Base-by-base conservation (phyloP, 2,797 vertebrate genomes). In the Otolemur crassicaudatus region DNA sequence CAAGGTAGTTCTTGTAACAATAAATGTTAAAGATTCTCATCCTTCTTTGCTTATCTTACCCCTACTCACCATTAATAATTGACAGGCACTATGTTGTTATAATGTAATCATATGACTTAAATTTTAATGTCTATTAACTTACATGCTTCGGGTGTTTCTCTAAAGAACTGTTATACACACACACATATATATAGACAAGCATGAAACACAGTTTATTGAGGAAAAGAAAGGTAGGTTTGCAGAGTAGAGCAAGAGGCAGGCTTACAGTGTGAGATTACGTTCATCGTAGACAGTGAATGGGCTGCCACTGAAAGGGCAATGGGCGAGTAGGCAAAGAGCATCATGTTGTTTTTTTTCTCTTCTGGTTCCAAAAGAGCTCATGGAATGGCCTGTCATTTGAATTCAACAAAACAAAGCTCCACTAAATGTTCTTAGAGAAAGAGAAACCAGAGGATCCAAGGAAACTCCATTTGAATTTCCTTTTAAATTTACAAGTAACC, bases 101-200 rank as follows among this genome's bases (percentile, higher is more conserved):
- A 95, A 87, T 94, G 75, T 93, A 92, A 95, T 81, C 92, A 37
- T 43, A 83, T 58, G 23, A 85, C 34, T 65, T 83, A 96, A 82
- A 70, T 61, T 77, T 89, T 94, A 96, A 89, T 60, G 40, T 97
- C 69, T 86, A n/a, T 49, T 90, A 88, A 85, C 58, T 81, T 91
- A 63, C 43, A 37, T 61, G 29, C 58, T 40, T 82, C 76, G 87
- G 19, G n/a, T 86, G 7, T 87, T 93, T 93, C 87, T 88, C 94
- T 86, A 67, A 94, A 92, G 19, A 91, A 77, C 37, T 56, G 12
- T 63, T 75, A 40, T 40, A 40, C 46, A 46, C 46, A 46, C 40
- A 40, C 9, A 11, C 46, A 46, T 1, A 10, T 46, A 46, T 46
- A 11, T 11, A 46, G 11, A 11, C 46, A 46, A 46, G 46, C 46